A percentile compares a stretch with the other conserved stretches of the same genome.
phyloP scores from a whole-genome alignment of 2,888 invertebrate species.

The Athalia rosae region DNA sequence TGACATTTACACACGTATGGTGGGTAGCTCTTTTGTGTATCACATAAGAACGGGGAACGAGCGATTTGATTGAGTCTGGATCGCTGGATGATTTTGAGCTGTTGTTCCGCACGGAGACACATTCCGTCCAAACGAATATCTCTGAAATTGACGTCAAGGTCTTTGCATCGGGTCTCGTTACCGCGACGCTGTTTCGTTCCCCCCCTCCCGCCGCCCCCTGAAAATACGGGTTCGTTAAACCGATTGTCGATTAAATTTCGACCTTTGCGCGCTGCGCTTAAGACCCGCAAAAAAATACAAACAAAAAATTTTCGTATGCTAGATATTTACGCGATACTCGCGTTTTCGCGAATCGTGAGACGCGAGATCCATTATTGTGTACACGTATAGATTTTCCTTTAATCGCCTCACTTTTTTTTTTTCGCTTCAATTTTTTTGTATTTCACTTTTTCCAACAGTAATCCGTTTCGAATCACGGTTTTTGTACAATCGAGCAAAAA shows the following conservation, averaged over 20 bases:
- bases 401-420: too few species aligned
- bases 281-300: neutral
- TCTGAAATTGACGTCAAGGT: conserved; percentile 29
- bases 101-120: conserved; percentile 23
- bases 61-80: conserved; percentile 25
- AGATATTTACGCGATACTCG: neutral
- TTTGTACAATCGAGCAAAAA: neutral
- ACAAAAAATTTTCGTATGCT: neutral
- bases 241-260: conserved; percentile 27
- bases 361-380: too few species aligned
- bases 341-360: too few species aligned
- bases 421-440: too few species aligned
- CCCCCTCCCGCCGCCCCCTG: too few species aligned
- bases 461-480: too few species aligned
- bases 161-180: conserved; percentile 33
- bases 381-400: too few species aligned
- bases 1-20: conserved; percentile 41
- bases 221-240: conserved; percentile 33
- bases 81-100: neutral
- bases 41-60: neutral
- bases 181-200: conserved; percentile 18
- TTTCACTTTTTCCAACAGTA: too few species aligned
- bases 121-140: conserved; percentile 12
- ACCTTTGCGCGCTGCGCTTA: conserved; percentile 31
- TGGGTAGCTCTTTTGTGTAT: conserved; percentile 38